phyloP scores from a whole-genome alignment of 2,113 vertebrate species.

The Thermophis baileyi region DNA sequence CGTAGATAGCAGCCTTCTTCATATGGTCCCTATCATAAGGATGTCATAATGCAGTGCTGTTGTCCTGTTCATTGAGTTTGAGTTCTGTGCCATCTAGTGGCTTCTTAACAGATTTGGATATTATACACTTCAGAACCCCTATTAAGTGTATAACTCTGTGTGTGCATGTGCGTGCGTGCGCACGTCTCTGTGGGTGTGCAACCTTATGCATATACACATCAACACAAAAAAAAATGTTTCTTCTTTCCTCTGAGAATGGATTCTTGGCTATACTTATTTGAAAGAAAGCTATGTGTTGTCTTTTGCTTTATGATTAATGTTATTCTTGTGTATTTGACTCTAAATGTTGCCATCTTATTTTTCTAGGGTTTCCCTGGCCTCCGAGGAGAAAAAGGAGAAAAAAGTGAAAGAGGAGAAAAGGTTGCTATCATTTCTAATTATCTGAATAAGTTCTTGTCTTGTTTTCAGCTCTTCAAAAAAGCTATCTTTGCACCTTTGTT shows the following conservation, averaged over 20 bases:
- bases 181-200: neutral
- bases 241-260: neutral
- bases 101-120: neutral
- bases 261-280: neutral
- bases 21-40: neutral
- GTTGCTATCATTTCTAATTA: constrained; percentile 57
- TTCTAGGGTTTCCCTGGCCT: constrained; percentile 89
- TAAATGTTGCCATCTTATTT: constrained; percentile 12
- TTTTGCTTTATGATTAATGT: neutral
- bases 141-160: neutral
- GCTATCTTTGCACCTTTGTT: neutral
- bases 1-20: too few relatives aligned
- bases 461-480: neutral
- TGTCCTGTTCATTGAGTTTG: neutral
- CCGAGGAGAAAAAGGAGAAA: constrained; percentile 87
- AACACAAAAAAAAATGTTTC: neutral
- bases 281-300: neutral
- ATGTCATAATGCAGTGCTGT: neutral
- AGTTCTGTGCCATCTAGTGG: neutral
- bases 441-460: neutral
- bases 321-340: neutral
- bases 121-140: neutral
- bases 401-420: constrained; percentile 89
- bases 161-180: neutral
- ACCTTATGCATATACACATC: neutral